Percentiles rank a stretch among this genome's conserved stretches.
Conservation (phyloP, 2,113 vertebrate genomes). For the Alces alces region DNA sequence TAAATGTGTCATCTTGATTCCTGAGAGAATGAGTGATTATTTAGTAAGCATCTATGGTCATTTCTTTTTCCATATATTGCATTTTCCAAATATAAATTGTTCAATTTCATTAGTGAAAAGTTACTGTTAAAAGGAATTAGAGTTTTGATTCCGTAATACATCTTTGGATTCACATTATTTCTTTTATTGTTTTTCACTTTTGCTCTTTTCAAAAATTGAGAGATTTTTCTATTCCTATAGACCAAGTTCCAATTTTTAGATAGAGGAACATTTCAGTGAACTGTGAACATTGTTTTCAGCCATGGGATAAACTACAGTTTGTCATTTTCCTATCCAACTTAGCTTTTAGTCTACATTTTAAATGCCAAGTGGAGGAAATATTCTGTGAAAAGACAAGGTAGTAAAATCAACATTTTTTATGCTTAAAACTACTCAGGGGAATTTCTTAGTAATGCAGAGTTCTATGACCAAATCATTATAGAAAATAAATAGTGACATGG, state of each 20-base stretch:
- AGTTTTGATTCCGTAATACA: neutral
- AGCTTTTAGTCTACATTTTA: neutral
- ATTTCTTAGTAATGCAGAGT: slow-evolving; percentile 60
- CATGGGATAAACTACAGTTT: neutral
- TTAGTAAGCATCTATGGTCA: neutral
- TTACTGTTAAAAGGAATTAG: neutral
- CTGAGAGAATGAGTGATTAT: neutral
- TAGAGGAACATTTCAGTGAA: neutral
- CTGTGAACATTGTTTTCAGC: neutral
- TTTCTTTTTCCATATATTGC: neutral
- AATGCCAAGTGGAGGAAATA: neutral
- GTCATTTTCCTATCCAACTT: neutral
- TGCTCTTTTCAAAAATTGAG: neutral
- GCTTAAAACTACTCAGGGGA: slow-evolving; percentile 70
- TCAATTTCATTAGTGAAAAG: neutral
- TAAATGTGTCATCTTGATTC: neutral
- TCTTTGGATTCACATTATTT: neutral
- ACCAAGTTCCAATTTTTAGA: neutral
- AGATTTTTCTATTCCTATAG: neutral
- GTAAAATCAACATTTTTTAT: slow-evolving; percentile 71
- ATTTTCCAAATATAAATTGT: neutral
- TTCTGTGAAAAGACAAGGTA: slow-evolving; percentile 39
- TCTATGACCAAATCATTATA: slow-evolving; percentile 62
- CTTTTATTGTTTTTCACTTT: neutral
- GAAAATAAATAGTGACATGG: slow-evolving; percentile 72